These are phyloP conservation scores for Ptilonorhynchus violaceus DNA, from an alignment of 2,113 vertebrate species.

Conservation along the genomic window DNA sequence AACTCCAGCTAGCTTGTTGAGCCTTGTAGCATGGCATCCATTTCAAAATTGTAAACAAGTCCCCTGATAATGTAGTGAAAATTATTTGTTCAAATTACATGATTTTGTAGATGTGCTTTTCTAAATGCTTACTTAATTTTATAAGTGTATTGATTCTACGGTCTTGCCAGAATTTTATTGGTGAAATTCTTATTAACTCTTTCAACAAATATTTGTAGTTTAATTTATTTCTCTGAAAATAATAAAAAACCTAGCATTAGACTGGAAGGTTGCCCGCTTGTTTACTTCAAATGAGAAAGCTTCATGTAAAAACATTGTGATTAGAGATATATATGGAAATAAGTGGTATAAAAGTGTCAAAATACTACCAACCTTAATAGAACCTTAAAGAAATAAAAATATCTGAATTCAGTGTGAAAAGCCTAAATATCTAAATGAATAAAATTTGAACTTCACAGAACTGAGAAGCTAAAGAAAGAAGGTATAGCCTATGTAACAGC, in stretches of 20 bases:
- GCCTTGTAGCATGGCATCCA: background rate
- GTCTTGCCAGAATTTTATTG: background rate
- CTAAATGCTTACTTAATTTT: background rate
- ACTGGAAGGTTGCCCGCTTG: background rate
- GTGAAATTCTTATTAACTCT: background rate
- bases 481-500: background rate
- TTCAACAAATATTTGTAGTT: background rate
- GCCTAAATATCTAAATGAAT: background rate
- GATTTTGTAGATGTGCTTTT: background rate
- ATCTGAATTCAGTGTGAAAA: background rate
- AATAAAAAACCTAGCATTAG: background rate
- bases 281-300: background rate
- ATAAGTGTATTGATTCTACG: background rate
- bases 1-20: background rate
- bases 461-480: background rate
- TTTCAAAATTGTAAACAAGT: background rate
- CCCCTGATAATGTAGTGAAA: background rate
- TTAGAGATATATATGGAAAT: background rate
- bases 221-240: background rate
- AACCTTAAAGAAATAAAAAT: background rate
- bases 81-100: background rate
- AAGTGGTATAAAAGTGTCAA: background rate
- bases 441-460: background rate
- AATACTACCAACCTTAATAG: background rate
- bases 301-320: background rate